These are phyloP conservation scores for Anthopleura sola DNA, from an alignment of 64 coral and sea anemone species.

Conservation along the genomic window DNA sequence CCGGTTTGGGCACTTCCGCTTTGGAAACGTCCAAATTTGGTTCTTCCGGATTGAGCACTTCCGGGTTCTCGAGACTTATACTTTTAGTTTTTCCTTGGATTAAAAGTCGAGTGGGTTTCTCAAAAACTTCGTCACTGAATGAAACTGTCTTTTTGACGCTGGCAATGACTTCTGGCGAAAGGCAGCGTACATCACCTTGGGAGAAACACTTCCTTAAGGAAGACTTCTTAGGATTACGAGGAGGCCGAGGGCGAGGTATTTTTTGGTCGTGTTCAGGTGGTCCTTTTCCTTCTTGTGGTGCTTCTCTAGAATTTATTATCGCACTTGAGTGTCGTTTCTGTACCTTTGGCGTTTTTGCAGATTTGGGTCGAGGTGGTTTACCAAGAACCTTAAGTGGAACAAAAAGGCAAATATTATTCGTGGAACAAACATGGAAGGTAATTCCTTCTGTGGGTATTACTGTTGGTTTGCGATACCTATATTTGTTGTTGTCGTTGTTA, in stretches of 20 bases:
- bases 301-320: background rate
- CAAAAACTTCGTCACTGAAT: slow-evolving; percentile 59
- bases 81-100: background rate
- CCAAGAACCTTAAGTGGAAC: slow-evolving; percentile 40
- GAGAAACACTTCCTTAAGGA: slow-evolving; percentile 44
- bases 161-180: slow-evolving; percentile 20
- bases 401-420: background rate
- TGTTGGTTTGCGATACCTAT: too few relatives aligned
- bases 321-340: slow-evolving; percentile 14
- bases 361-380: slow-evolving; percentile 75
- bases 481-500: too few relatives aligned
- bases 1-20: background rate
- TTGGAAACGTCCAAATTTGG: background rate
- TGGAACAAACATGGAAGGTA: background rate
- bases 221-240: slow-evolving; percentile 23
- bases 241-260: background rate
- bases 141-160: slow-evolving; percentile 67
- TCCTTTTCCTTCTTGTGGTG: background rate
- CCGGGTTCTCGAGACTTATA: background rate
- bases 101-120: slow-evolving; percentile 2
- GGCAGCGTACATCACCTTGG: slow-evolving; percentile 34
- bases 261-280: slow-evolving; percentile 4
- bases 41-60: background rate
- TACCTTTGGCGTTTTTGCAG: slow-evolving; percentile 13
- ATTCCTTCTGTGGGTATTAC: too few relatives aligned